A percentile compares a stretch with the other conserved stretches of the same genome.
phyloP scores from a whole-genome alignment of 2,113 vertebrate species.

The Silurus asotus region DNA sequence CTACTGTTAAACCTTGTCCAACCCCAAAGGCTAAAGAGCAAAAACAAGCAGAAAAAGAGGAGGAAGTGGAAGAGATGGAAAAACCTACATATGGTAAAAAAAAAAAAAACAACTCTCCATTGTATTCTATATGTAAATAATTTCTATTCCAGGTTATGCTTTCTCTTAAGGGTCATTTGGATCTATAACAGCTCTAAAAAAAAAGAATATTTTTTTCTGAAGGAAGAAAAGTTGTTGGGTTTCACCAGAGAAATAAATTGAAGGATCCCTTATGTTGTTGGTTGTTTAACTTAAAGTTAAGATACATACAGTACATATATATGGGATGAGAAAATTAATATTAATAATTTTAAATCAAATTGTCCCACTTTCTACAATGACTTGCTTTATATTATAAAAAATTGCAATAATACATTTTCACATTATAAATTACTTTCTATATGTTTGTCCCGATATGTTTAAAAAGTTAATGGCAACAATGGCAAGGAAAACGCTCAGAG shows the following conservation, averaged over 20 bases:
- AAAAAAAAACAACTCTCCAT: background rate
- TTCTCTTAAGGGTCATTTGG: background rate
- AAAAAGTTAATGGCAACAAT: too few relatives aligned
- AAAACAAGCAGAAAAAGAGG: rapidly evolving
- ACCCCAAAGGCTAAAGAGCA: background rate
- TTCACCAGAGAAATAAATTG: background rate
- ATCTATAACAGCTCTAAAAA: background rate
- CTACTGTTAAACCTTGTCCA: background rate
- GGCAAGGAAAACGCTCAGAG: too few relatives aligned
- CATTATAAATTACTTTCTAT: too few relatives aligned
- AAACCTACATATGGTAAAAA: background rate
- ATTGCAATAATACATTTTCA: too few relatives aligned
- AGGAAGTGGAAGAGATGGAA: background rate
- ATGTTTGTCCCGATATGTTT: too few relatives aligned
- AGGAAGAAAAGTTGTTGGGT: too few relatives aligned
- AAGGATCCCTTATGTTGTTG: background rate
- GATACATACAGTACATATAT: background rate
- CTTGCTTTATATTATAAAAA: too few relatives aligned
- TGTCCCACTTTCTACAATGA: too few relatives aligned
- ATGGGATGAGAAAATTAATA: background rate
- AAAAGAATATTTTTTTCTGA: too few relatives aligned
- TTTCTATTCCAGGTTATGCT: background rate
- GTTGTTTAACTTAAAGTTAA: background rate
- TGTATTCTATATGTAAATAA: background rate
- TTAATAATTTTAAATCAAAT: background rate